Conservation (phyloP, 2,888 invertebrate species). For the Drosophila cracens region DNA sequence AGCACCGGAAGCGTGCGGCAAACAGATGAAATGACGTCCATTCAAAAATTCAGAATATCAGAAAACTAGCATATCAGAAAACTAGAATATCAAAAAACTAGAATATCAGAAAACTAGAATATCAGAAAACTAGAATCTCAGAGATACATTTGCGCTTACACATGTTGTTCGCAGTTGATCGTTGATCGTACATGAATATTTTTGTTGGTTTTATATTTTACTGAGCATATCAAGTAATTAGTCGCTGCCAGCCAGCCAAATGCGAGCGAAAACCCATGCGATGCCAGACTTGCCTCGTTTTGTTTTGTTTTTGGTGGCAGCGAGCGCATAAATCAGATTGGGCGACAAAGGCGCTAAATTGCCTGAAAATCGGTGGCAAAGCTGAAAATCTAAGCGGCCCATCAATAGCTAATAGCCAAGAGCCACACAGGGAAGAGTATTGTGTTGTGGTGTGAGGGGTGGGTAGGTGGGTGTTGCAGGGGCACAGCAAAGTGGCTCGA, state of each 20-base stretch:
- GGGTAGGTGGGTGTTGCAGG: background rate
- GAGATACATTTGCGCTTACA: constrained; percentile 43
- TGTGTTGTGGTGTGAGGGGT: background rate
- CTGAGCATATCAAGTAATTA: constrained; percentile 66
- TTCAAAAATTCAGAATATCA: constrained; percentile 51
- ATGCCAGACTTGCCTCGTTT: constrained; percentile 3
- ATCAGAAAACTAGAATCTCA: constrained; percentile 23
- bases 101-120: constrained; percentile 13
- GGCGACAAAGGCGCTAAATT: constrained; percentile 71
- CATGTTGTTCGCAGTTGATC: constrained; percentile 32
- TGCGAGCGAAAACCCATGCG: constrained; percentile 34
- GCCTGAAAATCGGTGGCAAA: constrained; percentile 33
- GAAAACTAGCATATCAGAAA: constrained; percentile 29
- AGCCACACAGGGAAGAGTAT: background rate
- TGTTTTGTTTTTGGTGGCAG: too few relatives aligned
- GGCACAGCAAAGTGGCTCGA: constrained; percentile 69
- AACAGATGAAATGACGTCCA: constrained; percentile 66
- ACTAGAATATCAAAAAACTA: background rate
- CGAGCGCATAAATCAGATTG: constrained; percentile 66
- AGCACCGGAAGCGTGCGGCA: constrained; percentile 71
- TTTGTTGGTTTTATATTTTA: constrained; percentile 21
- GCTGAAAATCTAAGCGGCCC: constrained; percentile 41
- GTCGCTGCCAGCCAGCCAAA: constrained; percentile 47
- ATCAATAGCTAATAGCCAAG: constrained; percentile 72
- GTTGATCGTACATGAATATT: constrained; percentile 13